Evolutionary conservation across 2,888 invertebrate genomes (phyloP), one percentile per base, ranked within the genome.

Genomic region (Nomada hirtipes): DNA sequence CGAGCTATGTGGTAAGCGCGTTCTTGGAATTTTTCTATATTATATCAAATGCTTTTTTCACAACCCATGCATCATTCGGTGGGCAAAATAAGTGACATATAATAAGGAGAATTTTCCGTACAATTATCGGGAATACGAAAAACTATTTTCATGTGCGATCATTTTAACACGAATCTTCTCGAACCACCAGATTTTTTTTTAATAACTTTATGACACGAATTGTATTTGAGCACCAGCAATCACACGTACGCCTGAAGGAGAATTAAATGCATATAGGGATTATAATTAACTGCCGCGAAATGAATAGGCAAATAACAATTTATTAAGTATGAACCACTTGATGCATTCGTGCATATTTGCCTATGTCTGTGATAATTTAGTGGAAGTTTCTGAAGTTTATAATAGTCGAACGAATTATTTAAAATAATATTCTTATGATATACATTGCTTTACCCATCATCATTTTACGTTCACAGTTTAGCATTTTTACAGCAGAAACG

Each of bases 311-410:
- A n/a, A 42, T 52, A 52, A 76, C 53, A 13, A 10, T 50, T 50
- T 57, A 3, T 26, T 23, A 59, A 53, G 36, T 44, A 47, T 23
- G 15, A 74, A 47, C 20, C 57, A 65, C 44, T 60, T 60, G 47
- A 65, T 20, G 18, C 42, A 44, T 29, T 53, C 4, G 13, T 47
- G 36, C 36, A 65, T 44, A 44, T 59, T 44, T 36, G 29, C 52
- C 47, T 75, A 69, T 47, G 9, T 69, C 63, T 55, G 57, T 29
- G 10, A 59, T 20, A 52, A 74, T 42, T 53, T 26, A 59, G 60
- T 59, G 42, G 55, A 76, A 47, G 60, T 57, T 59, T 11, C 44
- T 13, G 18, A 44, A 44, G 53, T 26, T 11, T 26, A 26, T 18
- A 47, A 15, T 68, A 18, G 9, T 29, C 13, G 26, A 63, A 55